phyloP scores from a whole-genome alignment of 2,888 invertebrate genomes.

The Trachelus iudaicus region DNA sequence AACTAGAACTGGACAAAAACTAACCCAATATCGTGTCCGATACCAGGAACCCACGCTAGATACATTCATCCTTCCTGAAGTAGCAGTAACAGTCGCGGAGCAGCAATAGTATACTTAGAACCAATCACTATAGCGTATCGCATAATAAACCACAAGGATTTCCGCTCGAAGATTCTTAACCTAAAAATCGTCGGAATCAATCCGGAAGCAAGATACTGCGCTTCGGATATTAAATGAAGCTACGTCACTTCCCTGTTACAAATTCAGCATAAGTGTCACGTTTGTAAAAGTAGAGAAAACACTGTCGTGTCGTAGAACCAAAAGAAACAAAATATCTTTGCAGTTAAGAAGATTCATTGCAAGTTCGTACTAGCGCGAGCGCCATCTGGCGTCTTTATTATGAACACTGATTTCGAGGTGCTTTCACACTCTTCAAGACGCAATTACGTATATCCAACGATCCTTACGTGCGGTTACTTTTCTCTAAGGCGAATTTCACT shows the following conservation, averaged over 20 bases:
- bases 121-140: not conserved
- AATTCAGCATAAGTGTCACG: not conserved
- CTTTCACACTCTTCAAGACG: not conserved
- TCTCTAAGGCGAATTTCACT: not conserved
- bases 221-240: not conserved
- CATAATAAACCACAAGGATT: not conserved
- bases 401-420: not conserved
- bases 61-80: conserved; percentile 29
- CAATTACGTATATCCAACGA: not conserved
- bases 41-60: conserved; percentile 46
- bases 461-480: not conserved
- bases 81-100: not conserved
- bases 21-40: conserved; percentile 54
- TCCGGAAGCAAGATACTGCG: not conserved
- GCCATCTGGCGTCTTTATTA: not conserved
- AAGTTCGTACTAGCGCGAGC: not conserved
- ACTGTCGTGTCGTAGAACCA: not conserved
- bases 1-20: conserved; percentile 57
- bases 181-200: not conserved
- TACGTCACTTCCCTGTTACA: not conserved
- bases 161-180: not conserved
- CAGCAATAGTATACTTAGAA: not conserved
- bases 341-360: not conserved
- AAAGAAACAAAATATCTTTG: not conserved
- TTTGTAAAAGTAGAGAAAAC: not conserved